A percentile compares a stretch with the other conserved stretches of the same genome.
Evolutionary conservation across 1,140 invertebrate genomes (phyloP).

Genomic region (Himalopsyche phryganea): DNA sequence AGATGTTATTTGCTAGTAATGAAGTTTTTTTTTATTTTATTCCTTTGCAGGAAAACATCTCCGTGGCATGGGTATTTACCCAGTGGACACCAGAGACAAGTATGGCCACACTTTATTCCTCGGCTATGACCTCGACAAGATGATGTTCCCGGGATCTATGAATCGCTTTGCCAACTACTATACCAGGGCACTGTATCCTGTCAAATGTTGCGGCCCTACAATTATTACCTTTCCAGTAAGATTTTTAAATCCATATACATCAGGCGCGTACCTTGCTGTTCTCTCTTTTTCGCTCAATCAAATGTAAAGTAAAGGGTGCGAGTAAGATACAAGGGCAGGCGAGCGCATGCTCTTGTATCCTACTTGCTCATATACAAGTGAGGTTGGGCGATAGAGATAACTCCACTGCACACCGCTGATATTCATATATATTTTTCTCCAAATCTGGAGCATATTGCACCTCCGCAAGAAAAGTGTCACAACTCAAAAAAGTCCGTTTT

Average conservation of each 20-base stretch:
- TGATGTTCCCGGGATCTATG: conserved; percentile 46
- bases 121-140: conserved; percentile 49
- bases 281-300: no score
- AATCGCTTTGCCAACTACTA: conserved; percentile 45
- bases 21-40: conserved; percentile 12
- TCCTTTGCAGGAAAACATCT: conserved; percentile 49
- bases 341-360: no score
- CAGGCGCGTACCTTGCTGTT: no score
- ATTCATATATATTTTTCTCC: no score
- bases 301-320: no score
- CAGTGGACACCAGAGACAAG: conserved; percentile 51
- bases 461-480: no score
- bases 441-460: no score
- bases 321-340: no score
- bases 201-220: conserved; percentile 45
- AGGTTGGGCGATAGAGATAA: no score
- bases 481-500: no score
- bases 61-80: conserved; percentile 42
- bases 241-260: conserved; percentile 4
- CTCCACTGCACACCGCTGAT: no score
- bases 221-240: conserved; percentile 46
- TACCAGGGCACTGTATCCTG: conserved; percentile 47
- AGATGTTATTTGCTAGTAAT: conserved; percentile 10
- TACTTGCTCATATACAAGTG: no score
- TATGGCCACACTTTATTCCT: conserved; percentile 48